Evolutionary conservation across 2,888 invertebrate species (phyloP).

Genomic region (Microplitis manilae): DNA sequence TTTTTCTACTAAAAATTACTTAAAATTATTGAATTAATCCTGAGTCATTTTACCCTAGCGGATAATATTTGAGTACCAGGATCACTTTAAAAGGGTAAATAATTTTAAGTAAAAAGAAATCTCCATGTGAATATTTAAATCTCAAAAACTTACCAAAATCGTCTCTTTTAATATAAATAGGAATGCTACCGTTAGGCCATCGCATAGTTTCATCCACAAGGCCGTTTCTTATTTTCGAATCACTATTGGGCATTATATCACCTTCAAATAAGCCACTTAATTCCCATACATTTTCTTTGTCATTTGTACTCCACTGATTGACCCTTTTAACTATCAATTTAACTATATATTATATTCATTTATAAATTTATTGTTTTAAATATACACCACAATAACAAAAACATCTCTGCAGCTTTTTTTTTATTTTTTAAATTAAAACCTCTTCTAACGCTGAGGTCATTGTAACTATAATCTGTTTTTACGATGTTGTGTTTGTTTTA

Average conservation of each 20-base stretch:
- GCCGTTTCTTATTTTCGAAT: constrained; percentile 68
- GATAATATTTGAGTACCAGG: not conserved
- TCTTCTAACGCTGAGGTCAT: not conserved
- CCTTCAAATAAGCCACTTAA: constrained; percentile 76
- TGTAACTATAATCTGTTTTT: not conserved
- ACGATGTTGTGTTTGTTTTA: not conserved
- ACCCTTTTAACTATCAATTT: constrained; percentile 57
- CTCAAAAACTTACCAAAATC: constrained; percentile 73
- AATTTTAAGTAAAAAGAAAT: not conserved
- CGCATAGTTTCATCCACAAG: constrained; percentile 70
- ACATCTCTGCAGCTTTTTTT: not conserved
- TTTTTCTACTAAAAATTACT: too few relatives aligned
- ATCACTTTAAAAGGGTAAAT: not conserved
- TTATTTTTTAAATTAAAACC: not conserved
- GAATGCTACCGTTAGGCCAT: constrained; percentile 75
- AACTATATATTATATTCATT: constrained; percentile 10
- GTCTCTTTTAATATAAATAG: constrained; percentile 73
- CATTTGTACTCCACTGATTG: constrained; percentile 71
- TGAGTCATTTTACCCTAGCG: not conserved
- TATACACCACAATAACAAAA: not conserved
- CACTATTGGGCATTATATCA: constrained; percentile 75
- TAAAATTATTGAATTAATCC: not conserved
- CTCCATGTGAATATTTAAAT: too few relatives aligned
- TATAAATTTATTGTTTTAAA: constrained; percentile 2
- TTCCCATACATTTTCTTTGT: constrained; percentile 74